Evolutionary conservation across 2,888 invertebrate species (phyloP).

Genomic region (Lasiommata megera): DNA sequence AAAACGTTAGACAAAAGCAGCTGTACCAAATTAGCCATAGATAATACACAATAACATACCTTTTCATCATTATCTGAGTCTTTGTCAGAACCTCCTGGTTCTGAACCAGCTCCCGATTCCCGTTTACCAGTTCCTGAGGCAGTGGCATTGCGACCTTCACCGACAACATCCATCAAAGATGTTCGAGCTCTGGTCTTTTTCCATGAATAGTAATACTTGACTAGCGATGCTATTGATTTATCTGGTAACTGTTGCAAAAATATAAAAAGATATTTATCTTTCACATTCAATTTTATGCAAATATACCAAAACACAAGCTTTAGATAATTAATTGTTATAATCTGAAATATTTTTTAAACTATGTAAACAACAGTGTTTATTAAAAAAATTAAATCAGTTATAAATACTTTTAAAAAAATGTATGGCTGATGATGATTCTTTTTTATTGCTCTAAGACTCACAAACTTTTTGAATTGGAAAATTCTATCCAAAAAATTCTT

Average conservation of each 20-base stretch:
- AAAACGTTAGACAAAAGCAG: conserved; percentile 27
- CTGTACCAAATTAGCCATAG: conserved; percentile 23
- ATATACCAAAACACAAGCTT: background rate
- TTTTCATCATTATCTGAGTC: conserved; percentile 95
- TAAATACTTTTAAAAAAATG: too few relatives aligned
- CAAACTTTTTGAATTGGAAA: too few relatives aligned
- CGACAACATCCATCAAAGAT: conserved; percentile 94
- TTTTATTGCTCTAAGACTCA: too few relatives aligned
- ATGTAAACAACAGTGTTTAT: too few relatives aligned
- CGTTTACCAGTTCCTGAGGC: conserved; percentile 82
- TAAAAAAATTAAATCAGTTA: too few relatives aligned
- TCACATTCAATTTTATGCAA: background rate
- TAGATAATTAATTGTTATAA: background rate
- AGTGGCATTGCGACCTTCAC: conserved; percentile 88
- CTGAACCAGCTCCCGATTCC: conserved; percentile 89
- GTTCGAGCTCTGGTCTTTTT: conserved; percentile 96
- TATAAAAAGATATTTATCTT: conserved; percentile 8
- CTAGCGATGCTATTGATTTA: conserved; percentile 96
- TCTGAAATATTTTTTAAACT: too few relatives aligned
- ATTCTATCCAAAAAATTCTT: too few relatives aligned
- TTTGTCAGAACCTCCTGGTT: conserved; percentile 90
- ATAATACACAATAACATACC: conserved; percentile 79
- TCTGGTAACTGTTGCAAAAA: conserved; percentile 89
- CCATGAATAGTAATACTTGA: conserved; percentile 99
- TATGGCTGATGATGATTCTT: too few relatives aligned